These are phyloP conservation scores for Mionectes macconnelli DNA, from an alignment of 2,113 vertebrate genomes.

Conservation along the genomic window DNA sequence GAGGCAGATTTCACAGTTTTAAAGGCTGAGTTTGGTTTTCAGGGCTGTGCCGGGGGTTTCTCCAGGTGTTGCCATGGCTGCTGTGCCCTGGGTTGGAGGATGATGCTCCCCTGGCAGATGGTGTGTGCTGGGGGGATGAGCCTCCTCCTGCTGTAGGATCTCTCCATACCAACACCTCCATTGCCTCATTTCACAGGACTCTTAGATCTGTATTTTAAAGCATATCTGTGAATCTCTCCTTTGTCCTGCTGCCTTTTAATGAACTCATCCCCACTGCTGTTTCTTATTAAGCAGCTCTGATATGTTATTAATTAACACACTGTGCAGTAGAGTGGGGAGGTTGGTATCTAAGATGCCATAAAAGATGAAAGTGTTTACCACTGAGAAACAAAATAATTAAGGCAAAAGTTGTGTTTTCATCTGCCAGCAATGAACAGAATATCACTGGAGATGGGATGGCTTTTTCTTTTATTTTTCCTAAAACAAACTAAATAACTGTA, in stretches of 20 bases:
- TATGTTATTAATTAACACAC: slow-evolving; percentile 21
- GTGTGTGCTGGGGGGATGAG: accelerated
- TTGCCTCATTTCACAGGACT: not conserved
- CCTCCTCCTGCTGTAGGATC: not conserved
- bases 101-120: not conserved
- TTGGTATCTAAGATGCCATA: not conserved
- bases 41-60: not conserved
- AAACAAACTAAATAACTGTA: not conserved
- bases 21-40: accelerated
- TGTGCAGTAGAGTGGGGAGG: not conserved
- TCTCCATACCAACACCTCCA: not conserved
- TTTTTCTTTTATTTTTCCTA: not conserved
- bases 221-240: not conserved
- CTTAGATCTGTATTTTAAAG: not conserved
- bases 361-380: slow-evolving; percentile 17
- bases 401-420: not conserved
- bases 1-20: accelerated
- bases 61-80: not conserved
- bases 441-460: not conserved
- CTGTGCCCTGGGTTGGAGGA: not conserved
- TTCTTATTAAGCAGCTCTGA: not conserved
- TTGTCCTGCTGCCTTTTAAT: slow-evolving; percentile 19
- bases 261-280: not conserved
- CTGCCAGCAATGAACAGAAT: not conserved
- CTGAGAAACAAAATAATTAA: slow-evolving; percentile 6